Conservation (phyloP, 2,113 vertebrate species). For the Carettochelys insculpta region DNA sequence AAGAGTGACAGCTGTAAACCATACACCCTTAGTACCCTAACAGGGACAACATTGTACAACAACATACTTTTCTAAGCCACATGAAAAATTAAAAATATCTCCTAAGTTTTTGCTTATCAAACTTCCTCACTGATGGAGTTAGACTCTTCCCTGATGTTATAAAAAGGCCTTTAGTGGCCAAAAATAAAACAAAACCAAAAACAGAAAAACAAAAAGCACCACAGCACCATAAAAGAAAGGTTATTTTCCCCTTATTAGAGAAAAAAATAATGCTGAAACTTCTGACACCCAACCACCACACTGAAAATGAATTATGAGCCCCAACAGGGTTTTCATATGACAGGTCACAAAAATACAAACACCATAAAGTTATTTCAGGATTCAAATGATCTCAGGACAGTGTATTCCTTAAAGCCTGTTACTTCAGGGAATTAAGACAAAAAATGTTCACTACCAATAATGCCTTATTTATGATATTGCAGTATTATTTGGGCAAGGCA, state of each 20-base stretch:
- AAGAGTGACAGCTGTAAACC: rapidly evolving
- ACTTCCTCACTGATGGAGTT: not conserved
- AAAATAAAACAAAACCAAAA: no score
- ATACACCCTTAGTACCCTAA: not conserved
- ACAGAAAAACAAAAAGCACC: not conserved
- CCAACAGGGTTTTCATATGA: not conserved
- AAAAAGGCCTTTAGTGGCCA: not conserved
- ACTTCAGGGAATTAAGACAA: slow-evolving; percentile 21
- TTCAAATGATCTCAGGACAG: not conserved
- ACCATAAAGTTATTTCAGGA: not conserved
- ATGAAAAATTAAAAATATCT: not conserved
- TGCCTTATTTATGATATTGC: slow-evolving; percentile 50
- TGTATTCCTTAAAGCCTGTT: not conserved
- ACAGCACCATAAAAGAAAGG: rapidly evolving
- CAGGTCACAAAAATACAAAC: not conserved
- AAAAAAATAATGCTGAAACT: rapidly evolving
- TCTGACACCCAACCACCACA: not conserved
- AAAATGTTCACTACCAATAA: slow-evolving; percentile 35
- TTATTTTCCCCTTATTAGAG: not conserved
- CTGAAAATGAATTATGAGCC: not conserved
- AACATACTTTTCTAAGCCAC: rapidly evolving
- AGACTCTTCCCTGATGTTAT: rapidly evolving
- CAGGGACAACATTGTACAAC: not conserved
- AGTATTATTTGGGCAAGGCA: slow-evolving; percentile 48
- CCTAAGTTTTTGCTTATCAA: not conserved